These are phyloP conservation scores for Macropis europaea DNA, from an alignment of 2,888 invertebrate species.

Conservation along the genomic window DNA sequence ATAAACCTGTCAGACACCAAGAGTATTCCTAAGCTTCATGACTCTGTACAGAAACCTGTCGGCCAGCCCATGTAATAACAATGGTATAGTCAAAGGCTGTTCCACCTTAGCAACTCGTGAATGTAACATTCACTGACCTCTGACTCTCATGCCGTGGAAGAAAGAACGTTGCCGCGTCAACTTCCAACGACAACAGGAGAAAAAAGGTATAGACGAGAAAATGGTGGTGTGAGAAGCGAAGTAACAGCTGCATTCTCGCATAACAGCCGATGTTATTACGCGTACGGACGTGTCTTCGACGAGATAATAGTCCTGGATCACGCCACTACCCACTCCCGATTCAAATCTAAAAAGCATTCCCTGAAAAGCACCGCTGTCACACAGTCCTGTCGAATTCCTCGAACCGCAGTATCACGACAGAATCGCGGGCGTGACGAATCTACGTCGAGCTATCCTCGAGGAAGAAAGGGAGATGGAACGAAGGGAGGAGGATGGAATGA, in stretches of 20 bases:
- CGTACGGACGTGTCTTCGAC: constrained; percentile 25
- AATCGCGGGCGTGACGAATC: constrained; percentile 43
- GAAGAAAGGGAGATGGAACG: not conserved
- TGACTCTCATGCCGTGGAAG: constrained; percentile 9
- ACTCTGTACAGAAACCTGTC: no score
- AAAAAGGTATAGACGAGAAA: not conserved
- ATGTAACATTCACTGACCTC: not conserved
- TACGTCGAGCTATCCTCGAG: constrained; percentile 24
- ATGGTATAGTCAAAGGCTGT: no score
- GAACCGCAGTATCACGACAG: constrained; percentile 21
- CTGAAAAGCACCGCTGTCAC: not conserved
- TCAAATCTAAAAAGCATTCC: constrained; percentile 21
- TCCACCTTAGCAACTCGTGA: no score
- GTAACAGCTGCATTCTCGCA: constrained; percentile 24
- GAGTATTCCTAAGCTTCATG: no score
- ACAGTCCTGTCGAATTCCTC: not conserved
- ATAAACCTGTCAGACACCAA: no score
- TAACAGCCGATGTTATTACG: constrained; percentile 38
- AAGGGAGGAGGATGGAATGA: not conserved
- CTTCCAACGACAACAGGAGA: constrained; percentile 7
- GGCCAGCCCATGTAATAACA: no score
- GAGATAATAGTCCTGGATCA: constrained; percentile 16
- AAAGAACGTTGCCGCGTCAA: constrained; percentile 6
- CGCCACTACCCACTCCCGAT: constrained; percentile 15
- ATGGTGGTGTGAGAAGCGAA: constrained; percentile 4